Evolutionary conservation across 1,140 invertebrate species (phyloP).

Genomic region (Drosophila lowei): DNA sequence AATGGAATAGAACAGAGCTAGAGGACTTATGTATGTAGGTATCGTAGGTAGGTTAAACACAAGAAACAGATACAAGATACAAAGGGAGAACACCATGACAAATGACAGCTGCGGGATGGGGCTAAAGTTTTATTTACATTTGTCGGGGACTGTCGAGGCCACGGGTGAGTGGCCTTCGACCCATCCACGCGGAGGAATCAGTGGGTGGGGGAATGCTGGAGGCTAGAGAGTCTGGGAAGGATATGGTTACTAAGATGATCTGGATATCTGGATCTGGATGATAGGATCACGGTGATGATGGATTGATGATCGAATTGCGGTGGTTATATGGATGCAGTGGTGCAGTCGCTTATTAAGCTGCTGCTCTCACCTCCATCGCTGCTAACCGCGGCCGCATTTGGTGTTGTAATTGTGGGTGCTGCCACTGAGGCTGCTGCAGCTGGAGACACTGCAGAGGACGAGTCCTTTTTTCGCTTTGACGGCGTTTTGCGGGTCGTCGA

Average conservation of each 20-base stretch:
- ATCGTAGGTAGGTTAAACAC: not conserved
- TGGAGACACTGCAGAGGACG: slow-evolving; percentile 15
- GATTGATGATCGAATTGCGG: slow-evolving; percentile 24
- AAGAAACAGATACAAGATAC: too few relatives aligned
- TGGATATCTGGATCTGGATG: not conserved
- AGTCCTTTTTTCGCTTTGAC: slow-evolving; percentile 68
- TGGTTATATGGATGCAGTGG: slow-evolving; percentile 45
- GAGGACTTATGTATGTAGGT: too few relatives aligned
- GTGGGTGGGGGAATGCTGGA: slow-evolving; percentile 18
- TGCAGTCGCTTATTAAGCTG: slow-evolving; percentile 59
- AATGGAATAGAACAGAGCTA: not conserved
- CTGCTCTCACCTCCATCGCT: slow-evolving; percentile 59
- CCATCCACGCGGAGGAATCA: slow-evolving; percentile 3
- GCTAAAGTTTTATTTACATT: too few relatives aligned
- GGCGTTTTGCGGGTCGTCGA: slow-evolving; percentile 74
- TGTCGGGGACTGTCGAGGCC: too few relatives aligned
- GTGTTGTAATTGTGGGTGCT: slow-evolving; percentile 20
- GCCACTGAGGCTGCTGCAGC: slow-evolving; percentile 17
- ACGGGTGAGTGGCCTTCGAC: too few relatives aligned
- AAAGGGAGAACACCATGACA: too few relatives aligned
- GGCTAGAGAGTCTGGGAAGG: slow-evolving; percentile 1
- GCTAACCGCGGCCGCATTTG: slow-evolving; percentile 29
- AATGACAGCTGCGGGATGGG: too few relatives aligned
- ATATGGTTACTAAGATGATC: not conserved
- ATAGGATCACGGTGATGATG: slow-evolving; percentile 14